Evolutionary conservation across 92 coral and sea anemone genomes (phyloP), one percentile per base, ranked within the genome.

Genomic region (Galaxea fascicularis): DNA sequence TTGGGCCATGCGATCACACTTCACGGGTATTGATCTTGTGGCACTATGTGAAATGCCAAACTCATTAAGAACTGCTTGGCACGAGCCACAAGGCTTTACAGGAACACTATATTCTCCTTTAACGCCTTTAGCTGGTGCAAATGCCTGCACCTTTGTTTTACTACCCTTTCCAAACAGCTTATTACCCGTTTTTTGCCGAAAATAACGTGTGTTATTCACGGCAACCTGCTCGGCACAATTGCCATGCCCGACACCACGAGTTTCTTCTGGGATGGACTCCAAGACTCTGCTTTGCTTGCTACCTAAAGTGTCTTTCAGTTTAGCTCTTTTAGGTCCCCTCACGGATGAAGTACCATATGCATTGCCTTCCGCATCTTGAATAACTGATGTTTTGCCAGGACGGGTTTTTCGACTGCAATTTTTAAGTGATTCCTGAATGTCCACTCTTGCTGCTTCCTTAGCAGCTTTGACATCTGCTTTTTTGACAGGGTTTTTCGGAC

Each of bases 291-390:
- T 60, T 60, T 60, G 66, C 66, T 60, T 60, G 14, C 66, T 60
- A 6, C 66, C 66, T 60, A 60, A 7, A 60, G 66, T 60, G 25
- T 60, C 29, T 13, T 25, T 60, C 10, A 60, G 66, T 25, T 60
- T 15, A 13, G 66, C 30, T 24, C 30, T 22, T 60, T 60, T 60
- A 15, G 13, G 7, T 24, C 66, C 66, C 24, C 66, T 60, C 10
- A 60, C 66, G 24, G 66, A 60, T 60, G 66, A 60, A 21, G 29
- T n/a, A 24, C 66, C 66, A 24, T 7, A 60, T 8, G 66, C 66
- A 60, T 60, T 60, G 66, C 66, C 66, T 60, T 60, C 14, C 24
- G 10, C 66, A 60, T 60, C 66, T 60, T 60, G 66, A 21, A 60
- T 5, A 3, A 21, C 66, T 3, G 29, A n/a, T 0, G 29, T 60